A percentile compares a stretch with the other conserved stretches of the same genome.
Conservation (phyloP, 2,888 invertebrate species). For the Mycalesis mineus region DNA sequence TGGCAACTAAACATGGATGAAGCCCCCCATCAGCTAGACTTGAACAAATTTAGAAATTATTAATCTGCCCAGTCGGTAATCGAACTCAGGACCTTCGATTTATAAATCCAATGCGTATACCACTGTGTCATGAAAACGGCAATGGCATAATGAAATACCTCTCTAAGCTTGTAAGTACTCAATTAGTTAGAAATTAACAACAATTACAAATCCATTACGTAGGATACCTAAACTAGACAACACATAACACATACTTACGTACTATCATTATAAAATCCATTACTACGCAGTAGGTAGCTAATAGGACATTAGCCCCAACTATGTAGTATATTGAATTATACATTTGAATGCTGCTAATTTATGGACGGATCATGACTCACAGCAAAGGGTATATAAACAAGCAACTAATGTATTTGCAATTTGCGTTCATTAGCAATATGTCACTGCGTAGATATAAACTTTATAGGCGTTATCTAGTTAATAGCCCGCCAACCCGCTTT, state of each 20-base stretch:
- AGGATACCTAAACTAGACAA: neutral
- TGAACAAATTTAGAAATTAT: too few relatives aligned
- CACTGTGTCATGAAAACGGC: too few relatives aligned
- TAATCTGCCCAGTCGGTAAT: too few relatives aligned
- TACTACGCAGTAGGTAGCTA: neutral
- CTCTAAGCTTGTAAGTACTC: too few relatives aligned
- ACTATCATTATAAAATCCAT: neutral
- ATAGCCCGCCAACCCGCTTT: too few relatives aligned
- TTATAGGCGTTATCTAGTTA: neutral
- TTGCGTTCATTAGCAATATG: conserved; percentile 7
- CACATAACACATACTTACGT: neutral
- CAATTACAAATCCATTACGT: neutral
- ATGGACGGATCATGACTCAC: conserved; percentile 2
- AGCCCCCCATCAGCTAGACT: too few relatives aligned
- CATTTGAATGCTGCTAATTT: conserved; percentile 1
- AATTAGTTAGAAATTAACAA: neutral
- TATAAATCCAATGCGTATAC: too few relatives aligned
- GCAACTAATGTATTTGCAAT: conserved; percentile 10
- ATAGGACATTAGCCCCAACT: conserved; percentile 2
- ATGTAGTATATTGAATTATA: neutral
- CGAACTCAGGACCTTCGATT: too few relatives aligned
- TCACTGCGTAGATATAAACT: neutral
- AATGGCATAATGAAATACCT: too few relatives aligned
- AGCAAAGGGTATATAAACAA: conserved; percentile 1
- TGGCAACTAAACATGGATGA: too few relatives aligned